Base-by-base conservation (phyloP, 2,888 invertebrate species). In the Patella depressa region DNA sequence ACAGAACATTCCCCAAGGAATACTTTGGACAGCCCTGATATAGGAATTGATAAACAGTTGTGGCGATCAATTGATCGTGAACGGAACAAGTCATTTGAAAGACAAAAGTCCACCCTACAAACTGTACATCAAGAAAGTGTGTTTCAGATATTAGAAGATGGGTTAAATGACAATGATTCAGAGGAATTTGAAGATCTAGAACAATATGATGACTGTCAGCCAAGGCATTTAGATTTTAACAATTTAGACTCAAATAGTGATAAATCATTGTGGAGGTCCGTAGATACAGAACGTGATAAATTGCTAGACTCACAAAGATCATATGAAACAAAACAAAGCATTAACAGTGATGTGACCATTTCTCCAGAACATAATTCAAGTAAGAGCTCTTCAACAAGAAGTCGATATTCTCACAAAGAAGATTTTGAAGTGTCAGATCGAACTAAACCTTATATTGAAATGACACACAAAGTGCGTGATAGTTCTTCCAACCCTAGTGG, bases 61-160 rank as follows among this genome's bases (percentile, higher is more conserved):
- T 86, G 86, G 85, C 80, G 77, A 78, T 83, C 79, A 53, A 82
- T 86, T 80, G 84, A 86, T 78, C 84, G 85, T 78, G 82, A 84
- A 75, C 81, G 86, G 71, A 80, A 81, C 77, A 79, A 83, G 79
- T 86, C 86, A 53, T 70, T 81, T 59, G 85, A 86, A 75, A 80
- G 81, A 78, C 79, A 82, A 53, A 83, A 80, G 76, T 78, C 79
- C 2, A 34, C 17, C 69, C 76, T 78, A 12, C 74, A 79, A 14
- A 80, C 81, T 53, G 77, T 45, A 45, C 45, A 45, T 45, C 45
- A 45, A 45, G 45, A 45, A 45, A 45, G 45, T 45, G 7, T 45
- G 7, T 45, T 45, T 45, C 45, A 45, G 7, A 45, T 45, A 45
- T 45, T 45, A 45, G 45, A 45, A 45, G 45, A 45, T 45, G 45